Evolutionary conservation across 2,797 vertebrate genomes (phyloP), one percentile per base, ranked within the genome.

Genomic region (Numenius phaeopus): DNA sequence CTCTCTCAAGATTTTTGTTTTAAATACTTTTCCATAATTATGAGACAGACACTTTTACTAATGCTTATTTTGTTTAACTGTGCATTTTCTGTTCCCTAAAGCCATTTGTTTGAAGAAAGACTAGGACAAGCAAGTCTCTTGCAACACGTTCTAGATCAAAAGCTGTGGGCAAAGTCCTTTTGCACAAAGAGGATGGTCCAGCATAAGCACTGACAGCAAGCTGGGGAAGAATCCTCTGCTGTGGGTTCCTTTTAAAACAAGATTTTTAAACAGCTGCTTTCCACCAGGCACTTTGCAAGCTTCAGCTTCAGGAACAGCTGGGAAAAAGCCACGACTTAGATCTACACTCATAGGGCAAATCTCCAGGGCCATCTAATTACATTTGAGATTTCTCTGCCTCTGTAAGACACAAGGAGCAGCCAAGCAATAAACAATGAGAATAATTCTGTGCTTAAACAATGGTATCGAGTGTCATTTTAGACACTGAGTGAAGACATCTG

Each of bases 401-500:
- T 59, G 55, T 61, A 95, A 95, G 89, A 83, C 47, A 89, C 37
- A 34, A 80, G 59, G 14, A 83, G 78, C 82, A 96, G 78, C 57
- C 94, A 96, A 95, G 89, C 78, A 93, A 95, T 85, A 94, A 94
- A 92, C 83, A 93, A 37, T 0, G 7, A 83, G 62, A 84, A 85
- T 76, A 89, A 94, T 85, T 94, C 78, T 70, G 75, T 77, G 52
- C 61, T 92, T 77, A 89, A 94, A 73, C 86, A 89, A 84, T 0
- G 0, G 70, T 80, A 40, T 89, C 84, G 49, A 40, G 47, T 83
- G 84, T 92, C 87, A 52, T 32, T 84, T 90, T 46, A 90, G 89
- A 93, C 57, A 76, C 37, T 29, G 59, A 96, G 73, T 1, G 1
- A 90, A 94, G 87, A 95, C 93, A 87, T 96, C 85, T 91, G 91